A percentile compares a stretch with the other conserved stretches of the same genome.
Evolutionary conservation across 2,797 vertebrate genomes (phyloP).

Genomic region (Microctenopoma steveboyesi): DNA sequence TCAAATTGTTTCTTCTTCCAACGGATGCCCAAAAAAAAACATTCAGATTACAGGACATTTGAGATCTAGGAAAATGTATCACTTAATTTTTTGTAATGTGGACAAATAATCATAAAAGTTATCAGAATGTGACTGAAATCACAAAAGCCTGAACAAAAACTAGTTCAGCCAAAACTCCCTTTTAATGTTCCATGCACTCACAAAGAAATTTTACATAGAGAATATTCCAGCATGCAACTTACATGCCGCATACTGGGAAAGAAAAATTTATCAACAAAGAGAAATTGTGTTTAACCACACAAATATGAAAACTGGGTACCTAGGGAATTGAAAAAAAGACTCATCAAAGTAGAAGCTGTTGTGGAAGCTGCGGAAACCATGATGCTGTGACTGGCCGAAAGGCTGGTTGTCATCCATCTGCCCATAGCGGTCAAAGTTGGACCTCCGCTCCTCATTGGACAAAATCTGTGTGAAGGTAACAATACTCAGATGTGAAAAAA

Average conservation of each 20-base stretch:
- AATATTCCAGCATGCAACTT: neutral
- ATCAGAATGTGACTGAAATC: no score
- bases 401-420: slow-evolving; percentile 90
- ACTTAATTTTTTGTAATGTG: no score
- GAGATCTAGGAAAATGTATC: no score
- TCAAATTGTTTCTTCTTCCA: no score
- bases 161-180: no score
- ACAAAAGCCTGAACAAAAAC: no score
- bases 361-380: slow-evolving; percentile 90
- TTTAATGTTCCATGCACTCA: no score
- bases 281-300: neutral
- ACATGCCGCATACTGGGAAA: neutral
- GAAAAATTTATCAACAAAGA: neutral
- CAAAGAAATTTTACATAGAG: neutral
- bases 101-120: no score
- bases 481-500: neutral
- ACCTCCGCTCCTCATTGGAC: slow-evolving; percentile 92
- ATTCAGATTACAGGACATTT: no score
- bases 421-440: slow-evolving; percentile 92
- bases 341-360: slow-evolving; percentile 96
- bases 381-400: slow-evolving; percentile 86
- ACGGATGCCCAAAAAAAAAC: no score
- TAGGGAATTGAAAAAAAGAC: slow-evolving; percentile 93
- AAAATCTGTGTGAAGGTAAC: slow-evolving; percentile 79
- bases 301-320: slow-evolving; percentile 41